A percentile compares a stretch with the other conserved stretches of the same genome.
Conservation (phyloP, 2,797 vertebrate genomes). For the Sebastes cheni region DNA sequence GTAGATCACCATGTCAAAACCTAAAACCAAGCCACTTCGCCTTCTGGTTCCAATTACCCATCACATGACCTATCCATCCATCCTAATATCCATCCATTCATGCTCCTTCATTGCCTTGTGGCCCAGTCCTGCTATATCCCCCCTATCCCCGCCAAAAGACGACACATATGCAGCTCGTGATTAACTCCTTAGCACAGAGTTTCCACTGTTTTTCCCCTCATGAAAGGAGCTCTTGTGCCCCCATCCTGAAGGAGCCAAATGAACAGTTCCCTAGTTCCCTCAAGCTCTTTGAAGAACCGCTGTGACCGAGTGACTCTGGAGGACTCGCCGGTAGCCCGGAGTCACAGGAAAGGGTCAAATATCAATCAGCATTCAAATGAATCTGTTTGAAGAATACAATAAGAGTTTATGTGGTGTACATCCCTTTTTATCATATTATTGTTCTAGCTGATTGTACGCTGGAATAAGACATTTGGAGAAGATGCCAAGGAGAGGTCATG, state of each 20-base stretch:
- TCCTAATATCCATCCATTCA: slow-evolving; percentile 46
- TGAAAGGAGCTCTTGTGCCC: slow-evolving; percentile 84
- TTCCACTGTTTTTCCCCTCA: slow-evolving; percentile 76
- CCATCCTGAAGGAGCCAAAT: slow-evolving; percentile 61
- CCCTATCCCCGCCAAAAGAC: slow-evolving; percentile 52
- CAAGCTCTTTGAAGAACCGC: slow-evolving; percentile 72
- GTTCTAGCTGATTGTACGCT: not conserved
- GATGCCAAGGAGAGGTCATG: slow-evolving; percentile 9
- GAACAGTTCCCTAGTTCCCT: slow-evolving; percentile 71
- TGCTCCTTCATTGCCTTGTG: slow-evolving; percentile 44
- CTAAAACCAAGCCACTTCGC: slow-evolving; percentile 37
- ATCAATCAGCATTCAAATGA: slow-evolving; percentile 56
- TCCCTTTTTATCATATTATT: slow-evolving; percentile 6
- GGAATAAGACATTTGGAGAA: not conserved
- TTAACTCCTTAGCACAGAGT: slow-evolving; percentile 80
- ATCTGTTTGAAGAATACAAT: slow-evolving; percentile 24
- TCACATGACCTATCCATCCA: slow-evolving; percentile 72
- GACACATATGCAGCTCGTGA: slow-evolving; percentile 79
- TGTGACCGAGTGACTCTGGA: slow-evolving; percentile 54
- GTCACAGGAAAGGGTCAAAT: slow-evolving; percentile 74
- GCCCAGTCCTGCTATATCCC: slow-evolving; percentile 44
- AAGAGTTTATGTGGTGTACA: not conserved
- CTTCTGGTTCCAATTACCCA: slow-evolving; percentile 77
- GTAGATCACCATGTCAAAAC: slow-evolving; percentile 39
- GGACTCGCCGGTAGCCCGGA: slow-evolving; percentile 56